Evolutionary conservation across 2,888 invertebrate genomes (phyloP), one percentile per base, ranked within the genome.

Genomic region (Luperina nickerlii): DNA sequence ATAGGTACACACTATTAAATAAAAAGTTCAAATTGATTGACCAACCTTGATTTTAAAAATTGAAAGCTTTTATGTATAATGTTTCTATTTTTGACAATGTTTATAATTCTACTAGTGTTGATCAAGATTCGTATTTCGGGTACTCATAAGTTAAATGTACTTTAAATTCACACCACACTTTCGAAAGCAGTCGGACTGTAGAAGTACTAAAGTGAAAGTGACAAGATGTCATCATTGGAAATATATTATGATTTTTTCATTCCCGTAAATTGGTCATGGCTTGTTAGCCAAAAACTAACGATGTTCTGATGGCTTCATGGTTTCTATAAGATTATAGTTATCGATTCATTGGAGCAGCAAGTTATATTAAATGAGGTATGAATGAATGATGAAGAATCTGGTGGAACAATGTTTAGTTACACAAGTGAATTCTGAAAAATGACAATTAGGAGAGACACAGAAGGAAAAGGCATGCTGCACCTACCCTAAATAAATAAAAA

Each of bases 251-350:
- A 13, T 74, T 62, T 86, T 78, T 75, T 76, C 27, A 76, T 80
- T 57, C 51, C 48, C 65, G 27, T 67, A 83, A 87, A 84, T 88
- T 87, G 70, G 86, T 82, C 60, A 79, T 70, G 83, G 70, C 57
- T 88, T 80, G 90, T 89, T 87, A 84, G 24, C 42, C n/a, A 69
- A 70, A 77, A 54, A 85, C 32, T 85, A 83, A 88, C 66, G 79
- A 86, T 80, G 15, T 79, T 78, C 63, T 80, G 71, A 82, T 82
- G 45, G 20, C n/a, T 65, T 69, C 42, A 45, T 68, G 72, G 51
- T 89, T 88, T 89, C 85, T 81, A 77, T 74, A 71, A 83, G 54
- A 89, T 83, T 82, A 82, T 78, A 74, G 82, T 65, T 77, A 81
- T 79, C n/a, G 65, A 73, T 66, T 74, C 67, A 70, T 76, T 81